These are phyloP conservation scores for Toxotes chatareus DNA, from an alignment of 2,113 vertebrate species.

Conservation along the genomic window DNA sequence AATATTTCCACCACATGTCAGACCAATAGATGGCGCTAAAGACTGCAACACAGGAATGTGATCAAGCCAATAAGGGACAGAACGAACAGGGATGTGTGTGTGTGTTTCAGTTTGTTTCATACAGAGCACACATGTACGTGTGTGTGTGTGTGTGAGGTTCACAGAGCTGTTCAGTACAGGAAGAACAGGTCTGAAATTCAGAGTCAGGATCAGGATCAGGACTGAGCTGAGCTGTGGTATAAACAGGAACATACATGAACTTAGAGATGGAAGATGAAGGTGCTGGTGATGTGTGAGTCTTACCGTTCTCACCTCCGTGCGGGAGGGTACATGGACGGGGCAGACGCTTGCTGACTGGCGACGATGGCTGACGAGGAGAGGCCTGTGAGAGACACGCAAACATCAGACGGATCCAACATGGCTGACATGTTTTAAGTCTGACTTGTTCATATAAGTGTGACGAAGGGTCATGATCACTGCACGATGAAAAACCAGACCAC, in stretches of 20 bases:
- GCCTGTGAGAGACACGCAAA: constrained; percentile 74
- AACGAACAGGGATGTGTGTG: neutral
- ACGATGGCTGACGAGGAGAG: constrained; percentile 97
- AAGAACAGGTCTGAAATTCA: too few species aligned
- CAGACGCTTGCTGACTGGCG: constrained; percentile 94
- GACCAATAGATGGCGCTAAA: constrained; percentile 32
- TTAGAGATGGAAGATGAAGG: too few species aligned
- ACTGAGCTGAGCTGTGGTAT: too few species aligned
- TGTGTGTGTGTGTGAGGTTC: constrained; percentile 3
- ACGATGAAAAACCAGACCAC: too few species aligned
- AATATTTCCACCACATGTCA: neutral
- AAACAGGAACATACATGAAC: too few species aligned
- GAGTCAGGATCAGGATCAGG: too few species aligned
- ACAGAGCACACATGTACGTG: too few species aligned
- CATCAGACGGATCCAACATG: constrained; percentile 10
- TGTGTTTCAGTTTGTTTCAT: neutral
- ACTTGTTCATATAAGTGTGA: too few species aligned
- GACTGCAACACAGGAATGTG: neutral
- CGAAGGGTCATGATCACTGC: too few species aligned
- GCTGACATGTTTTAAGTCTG: neutral
- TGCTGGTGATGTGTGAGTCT: constrained; percentile 57
- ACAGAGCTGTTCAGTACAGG: too few species aligned
- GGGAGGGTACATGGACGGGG: constrained; percentile 94
- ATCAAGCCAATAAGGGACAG: too few species aligned
- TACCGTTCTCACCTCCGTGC: constrained; percentile 97